Evolutionary conservation across 2,797 vertebrate species (phyloP).

Genomic region (Enteromius afrohamiltoni): DNA sequence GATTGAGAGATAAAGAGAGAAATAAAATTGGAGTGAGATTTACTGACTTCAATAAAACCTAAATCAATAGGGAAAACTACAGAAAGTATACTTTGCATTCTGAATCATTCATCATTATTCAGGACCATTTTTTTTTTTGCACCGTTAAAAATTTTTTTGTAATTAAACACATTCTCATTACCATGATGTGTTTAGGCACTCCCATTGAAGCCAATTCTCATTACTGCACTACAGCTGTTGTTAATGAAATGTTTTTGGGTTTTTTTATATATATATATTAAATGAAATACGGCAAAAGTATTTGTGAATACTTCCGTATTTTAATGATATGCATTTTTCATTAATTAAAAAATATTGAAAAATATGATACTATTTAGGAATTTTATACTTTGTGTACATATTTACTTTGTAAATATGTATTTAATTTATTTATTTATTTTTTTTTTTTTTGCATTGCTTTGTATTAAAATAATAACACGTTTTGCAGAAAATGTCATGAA

Average conservation of each 20-base stretch:
- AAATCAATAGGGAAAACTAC: background rate
- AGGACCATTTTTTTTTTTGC: background rate
- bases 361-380: background rate
- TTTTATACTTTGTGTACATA: background rate
- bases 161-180: background rate
- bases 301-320: background rate
- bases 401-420: too few species aligned
- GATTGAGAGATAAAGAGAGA: slow-evolving; percentile 27
- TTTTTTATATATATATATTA: background rate
- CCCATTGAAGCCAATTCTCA: background rate
- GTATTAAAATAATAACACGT: background rate
- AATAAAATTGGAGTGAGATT: background rate
- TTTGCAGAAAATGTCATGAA: background rate
- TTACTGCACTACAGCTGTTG: too few species aligned
- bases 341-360: too few species aligned
- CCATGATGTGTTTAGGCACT: background rate
- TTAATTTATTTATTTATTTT: too few species aligned
- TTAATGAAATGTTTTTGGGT: background rate
- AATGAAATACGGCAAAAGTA: background rate
- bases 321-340: background rate
- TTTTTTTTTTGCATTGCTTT: background rate
- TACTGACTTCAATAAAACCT: background rate
- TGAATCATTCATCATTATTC: background rate
- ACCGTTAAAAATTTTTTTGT: too few species aligned
- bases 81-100: background rate